Evolutionary conservation across 2,113 vertebrate species (phyloP).

Genomic region (Oryzias javanicus): DNA sequence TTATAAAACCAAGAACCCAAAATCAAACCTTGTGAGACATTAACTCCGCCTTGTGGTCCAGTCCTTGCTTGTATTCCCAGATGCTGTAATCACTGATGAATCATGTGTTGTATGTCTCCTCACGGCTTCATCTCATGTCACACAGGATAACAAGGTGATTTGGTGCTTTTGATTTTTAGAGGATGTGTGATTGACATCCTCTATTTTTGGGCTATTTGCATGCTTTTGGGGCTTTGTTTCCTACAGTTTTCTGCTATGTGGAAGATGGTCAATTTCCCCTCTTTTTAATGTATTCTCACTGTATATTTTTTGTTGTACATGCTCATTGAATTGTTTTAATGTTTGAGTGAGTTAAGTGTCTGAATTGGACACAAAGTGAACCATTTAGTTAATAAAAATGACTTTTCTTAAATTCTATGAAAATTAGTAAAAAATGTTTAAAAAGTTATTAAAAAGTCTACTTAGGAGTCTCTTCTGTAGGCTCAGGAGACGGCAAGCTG

Average conservation of each 20-base stretch:
- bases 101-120: constrained; percentile 43
- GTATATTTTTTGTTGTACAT: not conserved
- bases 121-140: constrained; percentile 71
- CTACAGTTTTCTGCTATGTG: constrained; percentile 5
- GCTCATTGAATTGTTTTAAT: too few species aligned
- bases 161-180: constrained; percentile 55
- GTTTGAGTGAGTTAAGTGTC: too few species aligned
- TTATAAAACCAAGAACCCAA: too few species aligned
- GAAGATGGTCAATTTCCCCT: not conserved
- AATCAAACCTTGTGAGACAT: too few species aligned
- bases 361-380: too few species aligned
- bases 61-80: not conserved
- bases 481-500: too few species aligned
- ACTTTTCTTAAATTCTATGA: too few species aligned
- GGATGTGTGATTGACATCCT: constrained; percentile 53
- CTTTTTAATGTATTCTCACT: constrained; percentile 23
- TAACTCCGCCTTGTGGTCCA: too few species aligned
- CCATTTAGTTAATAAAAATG: too few species aligned
- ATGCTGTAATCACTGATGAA: constrained; percentile 13
- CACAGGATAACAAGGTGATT: constrained; percentile 89
- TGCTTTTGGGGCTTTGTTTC: constrained; percentile 5
- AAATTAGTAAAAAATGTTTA: too few species aligned
- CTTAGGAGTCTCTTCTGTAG: too few species aligned
- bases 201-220: constrained; percentile 55
- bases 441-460: too few species aligned